Percentiles rank a stretch among this genome's conserved stretches.
These are phyloP conservation scores for Trichogramma dendrolimi DNA, from an alignment of 2,888 invertebrate species.

Conservation along the genomic window DNA sequence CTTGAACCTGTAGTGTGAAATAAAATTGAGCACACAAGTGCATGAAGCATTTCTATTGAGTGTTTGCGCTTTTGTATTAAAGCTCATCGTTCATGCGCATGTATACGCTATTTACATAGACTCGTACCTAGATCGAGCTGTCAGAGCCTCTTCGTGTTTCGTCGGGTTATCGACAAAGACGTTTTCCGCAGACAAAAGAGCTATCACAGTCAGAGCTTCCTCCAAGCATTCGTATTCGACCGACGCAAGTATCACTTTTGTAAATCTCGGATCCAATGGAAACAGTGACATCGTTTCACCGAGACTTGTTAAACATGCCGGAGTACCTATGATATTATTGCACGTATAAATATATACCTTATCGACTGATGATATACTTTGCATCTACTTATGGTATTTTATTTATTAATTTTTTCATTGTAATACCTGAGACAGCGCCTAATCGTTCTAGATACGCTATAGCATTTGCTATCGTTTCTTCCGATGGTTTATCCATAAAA, in stretches of 20 bases:
- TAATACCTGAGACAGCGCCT: constrained; percentile 50
- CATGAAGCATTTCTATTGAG: neutral
- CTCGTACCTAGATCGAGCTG: constrained; percentile 59
- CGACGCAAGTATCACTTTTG: constrained; percentile 76
- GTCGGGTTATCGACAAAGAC: constrained; percentile 71
- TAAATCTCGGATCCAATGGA: constrained; percentile 86
- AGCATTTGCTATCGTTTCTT: constrained; percentile 65
- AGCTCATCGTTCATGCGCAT: too few species aligned
- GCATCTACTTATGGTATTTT: neutral
- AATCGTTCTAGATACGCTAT: constrained; percentile 63
- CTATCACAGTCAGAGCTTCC: constrained; percentile 79
- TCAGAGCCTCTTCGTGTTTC: constrained; percentile 72
- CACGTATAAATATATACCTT: neutral
- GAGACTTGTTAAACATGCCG: constrained; percentile 67
- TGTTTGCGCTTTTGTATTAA: neutral
- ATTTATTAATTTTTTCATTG: constrained; percentile 6
- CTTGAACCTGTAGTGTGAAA: constrained; percentile 62
- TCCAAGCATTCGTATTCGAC: constrained; percentile 72
- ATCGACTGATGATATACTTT: neutral
- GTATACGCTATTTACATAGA: neutral
- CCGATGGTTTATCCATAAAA: constrained; percentile 83
- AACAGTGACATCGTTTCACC: constrained; percentile 86
- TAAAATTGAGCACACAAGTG: neutral
- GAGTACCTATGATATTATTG: constrained; percentile 41
- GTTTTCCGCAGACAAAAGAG: constrained; percentile 84